phyloP scores from a whole-genome alignment of 2,113 vertebrate species.

The Diphyllodes magnificus region DNA sequence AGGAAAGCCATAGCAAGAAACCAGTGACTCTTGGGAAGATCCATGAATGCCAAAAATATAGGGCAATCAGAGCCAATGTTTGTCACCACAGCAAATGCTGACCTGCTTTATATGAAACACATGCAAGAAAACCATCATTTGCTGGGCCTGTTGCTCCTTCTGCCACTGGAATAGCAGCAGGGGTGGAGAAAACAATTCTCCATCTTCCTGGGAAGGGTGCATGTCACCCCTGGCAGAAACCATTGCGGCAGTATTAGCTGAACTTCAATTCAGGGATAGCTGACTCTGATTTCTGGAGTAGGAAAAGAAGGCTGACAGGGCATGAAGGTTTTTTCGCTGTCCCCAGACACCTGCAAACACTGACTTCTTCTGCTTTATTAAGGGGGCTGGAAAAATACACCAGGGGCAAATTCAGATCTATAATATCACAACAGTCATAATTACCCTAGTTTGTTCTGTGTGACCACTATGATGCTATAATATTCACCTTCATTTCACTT shows the following conservation, averaged over 20 bases:
- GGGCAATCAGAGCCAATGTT: neutral
- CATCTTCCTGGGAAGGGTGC: neutral
- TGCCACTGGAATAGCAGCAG: neutral
- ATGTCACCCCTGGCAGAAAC: neutral
- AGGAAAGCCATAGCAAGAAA: neutral
- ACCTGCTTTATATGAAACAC: neutral
- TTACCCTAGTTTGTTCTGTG: neutral
- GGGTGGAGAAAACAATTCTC: neutral
- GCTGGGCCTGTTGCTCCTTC: neutral
- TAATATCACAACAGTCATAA: neutral
- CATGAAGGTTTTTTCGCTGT: neutral
- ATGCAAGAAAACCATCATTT: neutral
- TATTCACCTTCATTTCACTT: neutral
- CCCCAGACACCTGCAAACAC: neutral
- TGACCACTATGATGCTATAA: neutral
- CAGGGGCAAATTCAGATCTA: accelerated
- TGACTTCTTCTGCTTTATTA: neutral
- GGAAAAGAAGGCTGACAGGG: neutral
- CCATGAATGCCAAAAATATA: neutral
- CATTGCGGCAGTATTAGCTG: neutral
- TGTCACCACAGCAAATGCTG: neutral
- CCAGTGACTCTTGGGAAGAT: neutral
- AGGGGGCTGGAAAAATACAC: neutral
- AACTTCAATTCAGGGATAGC: neutral
- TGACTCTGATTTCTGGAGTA: neutral